Evolutionary conservation across 1,140 invertebrate genomes (phyloP).

Genomic region (Brevipalpus yothersi): DNA sequence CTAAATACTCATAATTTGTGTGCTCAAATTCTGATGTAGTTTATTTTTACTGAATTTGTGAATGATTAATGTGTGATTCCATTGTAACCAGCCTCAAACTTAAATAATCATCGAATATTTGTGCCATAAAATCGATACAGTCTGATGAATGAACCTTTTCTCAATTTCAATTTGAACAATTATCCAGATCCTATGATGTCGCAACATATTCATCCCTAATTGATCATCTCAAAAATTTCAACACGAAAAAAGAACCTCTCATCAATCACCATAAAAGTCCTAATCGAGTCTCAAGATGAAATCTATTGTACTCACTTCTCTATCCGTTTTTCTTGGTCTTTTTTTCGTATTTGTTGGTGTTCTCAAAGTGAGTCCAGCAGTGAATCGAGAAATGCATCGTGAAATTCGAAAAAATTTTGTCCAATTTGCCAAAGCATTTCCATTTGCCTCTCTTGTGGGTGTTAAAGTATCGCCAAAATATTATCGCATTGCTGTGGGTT

Average conservation of each 20-base stretch:
- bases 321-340: slow-evolving; percentile 68
- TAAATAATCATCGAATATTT: no score
- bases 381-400: slow-evolving; percentile 84
- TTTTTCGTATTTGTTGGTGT: slow-evolving; percentile 87
- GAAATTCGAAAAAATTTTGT: slow-evolving; percentile 91
- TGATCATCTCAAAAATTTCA: neutral
- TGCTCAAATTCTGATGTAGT: no score
- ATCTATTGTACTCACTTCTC: slow-evolving; percentile 60
- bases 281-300: slow-evolving; percentile 14
- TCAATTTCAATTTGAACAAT: neutral
- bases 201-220: neutral
- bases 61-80: no score
- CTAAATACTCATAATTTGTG: no score
- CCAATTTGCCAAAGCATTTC: slow-evolving; percentile 88
- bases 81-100: no score
- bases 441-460: slow-evolving; percentile 42
- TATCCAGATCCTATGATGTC: neutral
- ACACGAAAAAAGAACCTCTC: no score
- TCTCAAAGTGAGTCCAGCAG: slow-evolving; percentile 65
- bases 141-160: no score
- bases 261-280: neutral
- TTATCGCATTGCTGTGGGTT: slow-evolving; percentile 64
- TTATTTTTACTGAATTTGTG: no score
- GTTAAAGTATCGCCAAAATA: slow-evolving; percentile 76
- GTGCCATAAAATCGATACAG: no score